These are phyloP conservation scores for Oreotrochilus melanogaster DNA, from an alignment of 2,113 vertebrate species.

Conservation along the genomic window DNA sequence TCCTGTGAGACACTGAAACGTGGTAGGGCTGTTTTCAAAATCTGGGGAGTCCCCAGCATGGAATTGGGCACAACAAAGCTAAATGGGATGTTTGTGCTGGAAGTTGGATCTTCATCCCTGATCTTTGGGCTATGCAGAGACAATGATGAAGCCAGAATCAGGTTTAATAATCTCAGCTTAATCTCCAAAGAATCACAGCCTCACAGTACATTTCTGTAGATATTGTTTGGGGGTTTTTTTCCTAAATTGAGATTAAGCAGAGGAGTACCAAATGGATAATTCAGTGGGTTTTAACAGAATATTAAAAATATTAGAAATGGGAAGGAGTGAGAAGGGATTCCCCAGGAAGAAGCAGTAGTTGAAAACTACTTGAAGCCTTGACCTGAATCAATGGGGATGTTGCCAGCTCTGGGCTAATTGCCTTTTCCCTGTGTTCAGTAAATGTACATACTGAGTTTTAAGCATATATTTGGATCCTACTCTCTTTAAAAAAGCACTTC, in stretches of 20 bases:
- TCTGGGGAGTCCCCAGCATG: neutral
- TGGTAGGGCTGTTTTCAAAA: neutral
- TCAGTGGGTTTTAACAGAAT: neutral
- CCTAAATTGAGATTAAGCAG: neutral
- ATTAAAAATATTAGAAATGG: neutral
- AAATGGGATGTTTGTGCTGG: neutral
- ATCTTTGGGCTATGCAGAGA: fast-evolving
- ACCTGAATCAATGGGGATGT: neutral
- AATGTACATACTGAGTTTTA: neutral
- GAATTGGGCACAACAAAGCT: neutral
- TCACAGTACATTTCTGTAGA: neutral
- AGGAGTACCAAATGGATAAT: neutral
- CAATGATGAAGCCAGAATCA: neutral
- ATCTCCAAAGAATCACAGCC: neutral
- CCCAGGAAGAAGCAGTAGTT: neutral
- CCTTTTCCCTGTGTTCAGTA: neutral
- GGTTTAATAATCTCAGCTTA: neutral
- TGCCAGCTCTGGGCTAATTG: neutral
- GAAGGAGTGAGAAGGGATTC: neutral
- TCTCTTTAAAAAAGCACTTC: neutral
- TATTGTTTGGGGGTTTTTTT: neutral
- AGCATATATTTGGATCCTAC: neutral
- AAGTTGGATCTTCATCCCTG: neutral
- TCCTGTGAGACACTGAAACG: neutral
- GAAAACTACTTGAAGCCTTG: neutral